phyloP scores from a whole-genome alignment of 2,113 vertebrate genomes.

The Alligator sinensis region DNA sequence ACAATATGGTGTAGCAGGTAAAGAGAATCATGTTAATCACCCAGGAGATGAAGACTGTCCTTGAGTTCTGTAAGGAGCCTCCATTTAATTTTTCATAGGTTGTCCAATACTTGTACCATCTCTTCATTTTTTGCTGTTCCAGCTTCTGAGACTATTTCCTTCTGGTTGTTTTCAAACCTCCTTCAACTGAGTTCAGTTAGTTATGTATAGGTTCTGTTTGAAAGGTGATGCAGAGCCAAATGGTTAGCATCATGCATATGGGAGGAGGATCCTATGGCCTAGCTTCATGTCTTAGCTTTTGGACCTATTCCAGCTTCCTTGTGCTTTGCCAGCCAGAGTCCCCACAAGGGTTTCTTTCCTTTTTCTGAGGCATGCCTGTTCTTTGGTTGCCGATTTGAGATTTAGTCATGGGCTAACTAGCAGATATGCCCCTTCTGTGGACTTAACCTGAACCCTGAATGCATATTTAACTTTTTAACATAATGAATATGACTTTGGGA shows the following conservation, averaged over 20 bases:
- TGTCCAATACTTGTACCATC: background rate
- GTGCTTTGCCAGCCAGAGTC: background rate
- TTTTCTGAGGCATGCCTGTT: background rate
- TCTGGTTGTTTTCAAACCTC: background rate
- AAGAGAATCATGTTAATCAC: background rate
- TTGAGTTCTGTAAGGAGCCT: background rate
- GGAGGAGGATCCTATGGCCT: background rate
- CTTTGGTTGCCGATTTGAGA: background rate
- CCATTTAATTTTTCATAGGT: background rate
- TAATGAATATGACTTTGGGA: background rate
- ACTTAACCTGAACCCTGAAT: constrained; percentile 23
- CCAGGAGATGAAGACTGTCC: background rate
- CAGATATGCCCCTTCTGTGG: background rate
- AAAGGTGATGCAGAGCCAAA: background rate
- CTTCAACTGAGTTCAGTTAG: constrained; percentile 9
- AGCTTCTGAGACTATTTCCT: background rate
- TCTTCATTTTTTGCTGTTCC: background rate
- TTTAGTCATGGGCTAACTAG: background rate
- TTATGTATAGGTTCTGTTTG: background rate
- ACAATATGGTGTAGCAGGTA: background rate
- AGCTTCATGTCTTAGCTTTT: background rate
- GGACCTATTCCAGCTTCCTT: background rate
- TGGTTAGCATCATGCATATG: background rate
- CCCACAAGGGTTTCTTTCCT: background rate
- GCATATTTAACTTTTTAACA: background rate